Percentiles rank a stretch among this genome's conserved stretches.
Conservation (phyloP, 2,113 vertebrate genomes). For the Agelaius phoeniceus region DNA sequence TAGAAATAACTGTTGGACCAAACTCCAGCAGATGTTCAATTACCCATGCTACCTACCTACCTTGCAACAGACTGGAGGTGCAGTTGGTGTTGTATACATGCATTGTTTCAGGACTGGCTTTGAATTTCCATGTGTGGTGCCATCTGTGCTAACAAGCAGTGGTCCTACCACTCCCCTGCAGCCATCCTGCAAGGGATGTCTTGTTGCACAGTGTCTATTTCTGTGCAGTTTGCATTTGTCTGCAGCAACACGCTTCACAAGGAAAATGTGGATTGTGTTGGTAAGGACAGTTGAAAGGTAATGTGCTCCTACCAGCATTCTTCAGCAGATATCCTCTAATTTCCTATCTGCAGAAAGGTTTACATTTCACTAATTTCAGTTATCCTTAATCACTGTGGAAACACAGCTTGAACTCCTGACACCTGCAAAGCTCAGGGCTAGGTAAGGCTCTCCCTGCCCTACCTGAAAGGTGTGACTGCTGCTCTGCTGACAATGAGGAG, state of each 20-base stretch:
- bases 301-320: neutral
- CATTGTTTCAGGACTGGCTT: neutral
- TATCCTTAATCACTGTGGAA: rapidly evolving
- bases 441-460: neutral
- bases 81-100: neutral
- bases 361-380: neutral
- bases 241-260: neutral
- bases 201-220: neutral
- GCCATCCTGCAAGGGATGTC: neutral
- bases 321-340: neutral
- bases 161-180: neutral
- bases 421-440: neutral
- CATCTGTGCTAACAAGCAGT: neutral
- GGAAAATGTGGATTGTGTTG: neutral
- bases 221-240: neutral
- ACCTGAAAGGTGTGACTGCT: neutral
- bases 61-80: conserved; percentile 22
- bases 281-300: neutral
- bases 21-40: conserved; percentile 60
- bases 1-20: conserved; percentile 40
- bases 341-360: neutral
- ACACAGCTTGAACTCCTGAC: neutral
- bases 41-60: conserved; percentile 33
- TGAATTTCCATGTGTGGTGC: neutral
- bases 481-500: neutral